A percentile compares a stretch with the other conserved stretches of the same genome.
Conservation (phyloP, 2,797 vertebrate genomes). For the Sorex maritimensis region DNA sequence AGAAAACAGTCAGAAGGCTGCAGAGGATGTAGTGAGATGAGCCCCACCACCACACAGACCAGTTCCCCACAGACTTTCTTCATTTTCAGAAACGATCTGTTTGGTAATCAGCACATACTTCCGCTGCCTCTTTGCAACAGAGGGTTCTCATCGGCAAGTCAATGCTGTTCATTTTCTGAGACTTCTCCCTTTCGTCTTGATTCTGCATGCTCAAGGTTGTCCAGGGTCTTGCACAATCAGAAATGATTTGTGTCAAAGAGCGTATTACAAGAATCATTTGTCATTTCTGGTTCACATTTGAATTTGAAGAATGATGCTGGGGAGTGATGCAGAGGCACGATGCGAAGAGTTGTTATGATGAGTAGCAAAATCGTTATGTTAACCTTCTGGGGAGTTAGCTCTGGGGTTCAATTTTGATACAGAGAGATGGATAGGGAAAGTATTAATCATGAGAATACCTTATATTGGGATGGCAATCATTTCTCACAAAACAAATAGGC, state of each 20-base stretch:
- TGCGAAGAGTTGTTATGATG: background rate
- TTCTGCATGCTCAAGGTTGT: constrained; percentile 79
- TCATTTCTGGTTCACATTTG: constrained; percentile 77
- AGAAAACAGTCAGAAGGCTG: constrained; percentile 35
- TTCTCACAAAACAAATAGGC: constrained; percentile 12
- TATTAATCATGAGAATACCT: constrained; percentile 57
- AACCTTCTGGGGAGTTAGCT: constrained; percentile 72
- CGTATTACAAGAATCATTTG: constrained; percentile 83
- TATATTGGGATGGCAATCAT: constrained; percentile 51
- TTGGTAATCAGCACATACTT: constrained; percentile 58
- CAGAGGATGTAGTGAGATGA: constrained; percentile 8
- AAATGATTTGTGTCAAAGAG: constrained; percentile 86
- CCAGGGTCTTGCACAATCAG: constrained; percentile 81
- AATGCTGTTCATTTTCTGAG: constrained; percentile 72
- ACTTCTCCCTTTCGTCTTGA: constrained; percentile 60
- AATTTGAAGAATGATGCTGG: constrained; percentile 76
- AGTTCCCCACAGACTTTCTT: background rate
- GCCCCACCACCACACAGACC: background rate
- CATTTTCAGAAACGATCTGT: constrained; percentile 28
- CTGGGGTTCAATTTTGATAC: constrained; percentile 38
- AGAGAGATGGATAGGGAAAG: background rate
- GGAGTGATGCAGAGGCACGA: constrained; percentile 57
- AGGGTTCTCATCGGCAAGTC: constrained; percentile 29
- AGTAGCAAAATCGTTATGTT: constrained; percentile 61
- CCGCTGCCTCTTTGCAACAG: background rate